Base-by-base conservation (phyloP, 2,888 invertebrate genomes). In the Nomada fabriciana region DNA sequence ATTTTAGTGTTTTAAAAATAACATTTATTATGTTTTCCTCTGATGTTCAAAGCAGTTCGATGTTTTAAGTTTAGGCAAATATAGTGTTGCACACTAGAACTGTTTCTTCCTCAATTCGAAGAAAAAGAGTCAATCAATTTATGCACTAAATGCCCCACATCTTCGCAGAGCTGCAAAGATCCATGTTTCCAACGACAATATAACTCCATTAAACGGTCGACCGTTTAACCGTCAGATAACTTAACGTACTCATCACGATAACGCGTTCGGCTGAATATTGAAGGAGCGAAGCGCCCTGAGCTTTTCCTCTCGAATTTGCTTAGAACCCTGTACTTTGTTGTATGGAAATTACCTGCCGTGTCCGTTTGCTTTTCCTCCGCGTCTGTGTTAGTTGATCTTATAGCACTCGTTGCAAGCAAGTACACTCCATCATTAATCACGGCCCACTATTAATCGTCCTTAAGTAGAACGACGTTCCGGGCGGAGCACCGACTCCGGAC, bases 361-460 rank as follows among this genome's bases (percentile, higher is more conserved):
- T 76, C 70, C 61, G 70, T 78, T 77, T 64, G 72, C 73, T 60
- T 53, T 73, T 72, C 73, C 57, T 43, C 36, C 52, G 57, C 15
- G 42, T 13, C 18, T 50, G 50, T 53, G 76, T 79, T 80, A 81
- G 86, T 87, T 87, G 82, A 90, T 83, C 86, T 76, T 67, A 68
- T 59, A 72, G 75, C 60, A 84, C 84, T 84, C 86, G 85, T 82
- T 85, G 78, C 80, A 71, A 64, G 67, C 74, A 76, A 78, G 74
- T 83, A 83, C 69, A 65, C 78, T 50, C 72, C 63, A 23, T 82
- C 87, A 90, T 91, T 90, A 91, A 91, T 89, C 90, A 89, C 88
- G 75, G 52, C 68, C 78, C 80, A 81, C 89, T 90, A 90, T 91
- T 91, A 91, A 91, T 91, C 91, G 90, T 89, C 63, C 82, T 86